phyloP scores from a whole-genome alignment of 1,140 invertebrate species.

The Cherax quadricarinatus region DNA sequence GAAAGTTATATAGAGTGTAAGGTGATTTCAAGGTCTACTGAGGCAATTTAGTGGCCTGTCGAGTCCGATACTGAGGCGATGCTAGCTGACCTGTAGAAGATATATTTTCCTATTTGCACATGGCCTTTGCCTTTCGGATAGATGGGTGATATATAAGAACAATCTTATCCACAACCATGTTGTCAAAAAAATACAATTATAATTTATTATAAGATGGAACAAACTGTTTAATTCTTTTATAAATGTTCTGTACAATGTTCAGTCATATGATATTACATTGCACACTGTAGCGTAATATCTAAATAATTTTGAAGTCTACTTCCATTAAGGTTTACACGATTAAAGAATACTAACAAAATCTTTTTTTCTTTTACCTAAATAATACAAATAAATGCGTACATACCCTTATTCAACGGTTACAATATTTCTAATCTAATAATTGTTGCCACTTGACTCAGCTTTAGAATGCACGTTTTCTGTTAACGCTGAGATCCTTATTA shows the following conservation, averaged over 20 bases:
- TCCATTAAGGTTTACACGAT: slow-evolving; percentile 49
- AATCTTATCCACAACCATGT: neutral
- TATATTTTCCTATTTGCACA: slow-evolving; percentile 1
- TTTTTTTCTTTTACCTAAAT: neutral
- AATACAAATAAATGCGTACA: too few species aligned
- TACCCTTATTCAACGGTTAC: too few species aligned
- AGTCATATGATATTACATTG: neutral
- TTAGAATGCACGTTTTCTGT: too few species aligned
- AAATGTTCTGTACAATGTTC: neutral
- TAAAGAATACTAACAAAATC: slow-evolving; percentile 50
- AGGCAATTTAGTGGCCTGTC: too few species aligned
- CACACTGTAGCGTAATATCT: neutral
- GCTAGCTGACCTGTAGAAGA: neutral
- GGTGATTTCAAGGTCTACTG: too few species aligned
- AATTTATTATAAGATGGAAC: neutral
- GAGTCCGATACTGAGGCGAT: too few species aligned
- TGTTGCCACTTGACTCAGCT: too few species aligned
- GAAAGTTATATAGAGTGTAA: too few species aligned
- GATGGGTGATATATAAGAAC: neutral
- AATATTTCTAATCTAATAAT: too few species aligned
- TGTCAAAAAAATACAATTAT: neutral
- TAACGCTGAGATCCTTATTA: too few species aligned
- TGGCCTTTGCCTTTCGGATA: neutral
- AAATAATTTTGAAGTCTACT: slow-evolving; percentile 6
- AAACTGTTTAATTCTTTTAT: neutral